Conservation (phyloP, 2,113 vertebrate species). For the Pungitius pungitius region DNA sequence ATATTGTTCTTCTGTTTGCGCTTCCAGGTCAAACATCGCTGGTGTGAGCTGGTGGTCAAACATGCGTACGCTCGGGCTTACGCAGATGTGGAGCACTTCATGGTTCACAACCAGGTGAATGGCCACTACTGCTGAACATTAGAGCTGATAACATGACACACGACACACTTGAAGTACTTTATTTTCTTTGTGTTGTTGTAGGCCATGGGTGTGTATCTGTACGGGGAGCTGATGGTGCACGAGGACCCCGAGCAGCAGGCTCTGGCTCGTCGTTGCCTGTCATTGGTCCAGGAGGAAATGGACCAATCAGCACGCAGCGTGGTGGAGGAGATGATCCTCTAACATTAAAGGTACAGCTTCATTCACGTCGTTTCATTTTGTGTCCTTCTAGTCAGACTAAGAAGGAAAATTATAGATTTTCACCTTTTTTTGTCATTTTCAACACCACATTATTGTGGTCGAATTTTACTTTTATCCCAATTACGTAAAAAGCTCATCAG, state of each 20-base stretch:
- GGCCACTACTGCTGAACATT: neutral
- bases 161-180: too few relatives aligned
- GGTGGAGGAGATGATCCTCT: slow-evolving; percentile 94
- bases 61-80: slow-evolving; percentile 84
- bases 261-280: slow-evolving; percentile 87
- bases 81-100: slow-evolving; percentile 85
- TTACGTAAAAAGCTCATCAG: neutral
- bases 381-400: neutral
- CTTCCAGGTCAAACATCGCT: slow-evolving; percentile 90
- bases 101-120: slow-evolving; percentile 89
- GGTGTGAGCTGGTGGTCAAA: slow-evolving; percentile 95
- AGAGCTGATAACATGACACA: neutral
- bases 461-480: neutral
- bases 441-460: neutral
- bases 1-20: slow-evolving; percentile 15
- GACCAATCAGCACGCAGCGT: slow-evolving; percentile 86
- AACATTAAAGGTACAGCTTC: slow-evolving; percentile 74
- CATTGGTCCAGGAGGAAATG: slow-evolving; percentile 85
- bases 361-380: neutral
- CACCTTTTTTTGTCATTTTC: neutral
- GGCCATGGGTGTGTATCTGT: slow-evolving; percentile 98
- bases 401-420: neutral
- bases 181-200: slow-evolving; percentile 59
- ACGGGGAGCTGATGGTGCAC: slow-evolving; percentile 95
- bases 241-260: slow-evolving; percentile 89